These are phyloP conservation scores for Lasioglossum leucozonium DNA, from an alignment of 2,888 invertebrate species.

Conservation along the genomic window DNA sequence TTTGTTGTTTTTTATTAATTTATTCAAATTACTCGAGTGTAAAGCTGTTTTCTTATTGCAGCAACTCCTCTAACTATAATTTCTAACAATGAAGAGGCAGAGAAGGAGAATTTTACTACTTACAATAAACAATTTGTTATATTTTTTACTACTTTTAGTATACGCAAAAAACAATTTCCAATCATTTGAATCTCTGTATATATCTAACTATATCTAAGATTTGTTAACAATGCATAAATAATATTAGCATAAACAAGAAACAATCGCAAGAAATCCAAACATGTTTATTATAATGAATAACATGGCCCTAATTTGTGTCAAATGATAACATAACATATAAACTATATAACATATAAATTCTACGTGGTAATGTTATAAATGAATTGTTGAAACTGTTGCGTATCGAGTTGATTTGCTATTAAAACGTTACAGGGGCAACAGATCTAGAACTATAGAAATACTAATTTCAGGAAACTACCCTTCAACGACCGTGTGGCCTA, in stretches of 20 bases:
- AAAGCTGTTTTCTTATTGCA: neutral
- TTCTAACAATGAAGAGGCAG: too few relatives aligned
- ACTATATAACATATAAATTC: neutral
- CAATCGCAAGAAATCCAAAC: neutral
- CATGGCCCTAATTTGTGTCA: neutral
- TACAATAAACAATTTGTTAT: neutral
- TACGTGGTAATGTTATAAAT: neutral
- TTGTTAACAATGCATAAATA: neutral
- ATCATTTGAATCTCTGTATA: too few relatives aligned
- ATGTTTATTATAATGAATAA: neutral
- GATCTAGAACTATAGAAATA: neutral
- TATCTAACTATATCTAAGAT: neutral
- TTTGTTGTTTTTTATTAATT: neutral
- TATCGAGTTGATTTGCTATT: neutral
- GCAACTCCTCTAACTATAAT: neutral
- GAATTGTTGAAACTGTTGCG: neutral
- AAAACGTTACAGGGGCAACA: constrained; percentile 26
- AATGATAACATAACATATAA: neutral
- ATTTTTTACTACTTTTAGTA: neutral
- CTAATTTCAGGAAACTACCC: constrained; percentile 66
- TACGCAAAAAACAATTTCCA: neutral
- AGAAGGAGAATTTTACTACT: neutral
- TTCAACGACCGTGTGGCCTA: constrained; percentile 87
- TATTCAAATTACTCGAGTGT: neutral
- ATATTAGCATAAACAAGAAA: neutral